A percentile compares a stretch with the other conserved stretches of the same genome.
These are phyloP conservation scores for Physella acuta DNA, from an alignment of 1,140 invertebrate species.

Conservation along the genomic window DNA sequence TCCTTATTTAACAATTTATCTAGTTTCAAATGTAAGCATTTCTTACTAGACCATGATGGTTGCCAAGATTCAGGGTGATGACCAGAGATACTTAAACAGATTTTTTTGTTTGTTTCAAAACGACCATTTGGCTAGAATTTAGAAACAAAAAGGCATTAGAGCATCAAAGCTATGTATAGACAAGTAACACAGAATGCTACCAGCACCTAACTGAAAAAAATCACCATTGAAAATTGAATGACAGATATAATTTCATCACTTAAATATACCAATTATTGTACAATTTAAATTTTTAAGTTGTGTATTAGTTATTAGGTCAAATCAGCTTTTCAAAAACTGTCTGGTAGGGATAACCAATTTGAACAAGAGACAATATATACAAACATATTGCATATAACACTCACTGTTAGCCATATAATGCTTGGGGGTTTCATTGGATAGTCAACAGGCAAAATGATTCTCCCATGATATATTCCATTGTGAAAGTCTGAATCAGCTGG, in stretches of 20 bases:
- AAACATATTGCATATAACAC: too few relatives aligned
- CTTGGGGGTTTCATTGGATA: constrained; percentile 98
- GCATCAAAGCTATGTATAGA: neutral
- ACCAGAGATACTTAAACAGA: constrained; percentile 95
- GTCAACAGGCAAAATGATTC: constrained; percentile 84
- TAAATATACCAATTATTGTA: too few relatives aligned
- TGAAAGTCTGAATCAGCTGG: constrained; percentile 85
- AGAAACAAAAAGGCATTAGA: constrained; percentile 2
- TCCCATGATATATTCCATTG: constrained; percentile 84
- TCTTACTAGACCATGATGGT: constrained; percentile 84
- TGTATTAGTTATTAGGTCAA: too few relatives aligned
- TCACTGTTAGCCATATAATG: constrained; percentile 87
- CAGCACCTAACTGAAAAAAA: too few relatives aligned
- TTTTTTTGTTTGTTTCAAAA: constrained; percentile 93
- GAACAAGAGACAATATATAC: too few relatives aligned
- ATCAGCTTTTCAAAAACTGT: too few relatives aligned
- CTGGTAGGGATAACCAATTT: too few relatives aligned
- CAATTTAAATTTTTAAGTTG: too few relatives aligned
- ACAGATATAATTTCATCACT: too few relatives aligned
- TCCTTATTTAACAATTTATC: too few relatives aligned
- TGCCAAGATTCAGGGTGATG: constrained; percentile 97
- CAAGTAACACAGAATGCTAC: neutral
- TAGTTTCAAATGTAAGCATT: too few relatives aligned
- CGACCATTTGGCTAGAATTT: constrained; percentile 82
- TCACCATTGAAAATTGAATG: neutral